These are phyloP conservation scores for Chlorops oryzae DNA, from an alignment of 1,140 invertebrate species.

Conservation along the genomic window DNA sequence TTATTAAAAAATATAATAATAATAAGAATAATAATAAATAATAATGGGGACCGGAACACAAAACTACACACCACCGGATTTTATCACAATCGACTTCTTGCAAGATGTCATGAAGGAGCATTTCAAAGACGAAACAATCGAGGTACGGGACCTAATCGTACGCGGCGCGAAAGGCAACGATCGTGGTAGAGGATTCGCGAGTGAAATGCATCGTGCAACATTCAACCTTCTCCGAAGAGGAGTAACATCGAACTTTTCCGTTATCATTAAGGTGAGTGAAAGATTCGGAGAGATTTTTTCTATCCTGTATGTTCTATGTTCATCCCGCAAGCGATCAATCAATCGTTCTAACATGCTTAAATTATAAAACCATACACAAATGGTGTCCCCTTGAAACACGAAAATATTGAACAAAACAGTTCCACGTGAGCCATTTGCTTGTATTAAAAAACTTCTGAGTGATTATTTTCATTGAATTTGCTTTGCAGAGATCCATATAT, in stretches of 20 bases:
- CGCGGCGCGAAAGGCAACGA: constrained; percentile 29
- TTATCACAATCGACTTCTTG: constrained; percentile 38
- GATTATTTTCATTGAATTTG: no score
- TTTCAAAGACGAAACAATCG: constrained; percentile 37
- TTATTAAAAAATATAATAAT: no score
- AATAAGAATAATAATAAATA: constrained; percentile 1
- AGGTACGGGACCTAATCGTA: constrained; percentile 32
- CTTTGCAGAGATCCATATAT: no score
- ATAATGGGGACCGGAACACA: constrained; percentile 41
- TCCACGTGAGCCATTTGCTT: no score
- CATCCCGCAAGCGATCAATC: no score
- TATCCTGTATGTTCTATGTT: no score
- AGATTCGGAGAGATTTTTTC: no score
- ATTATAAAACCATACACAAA: no score
- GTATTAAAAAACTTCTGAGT: no score
- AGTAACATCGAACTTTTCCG: constrained; percentile 36
- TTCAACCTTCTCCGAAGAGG: constrained; percentile 36
- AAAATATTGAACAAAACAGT: no score
- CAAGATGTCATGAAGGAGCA: constrained; percentile 45
- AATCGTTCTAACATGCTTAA: no score
- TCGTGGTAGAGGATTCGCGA: constrained; percentile 32
- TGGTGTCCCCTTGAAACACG: no score
- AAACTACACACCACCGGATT: constrained; percentile 40
- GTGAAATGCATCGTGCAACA: constrained; percentile 40
- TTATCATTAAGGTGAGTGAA: constrained; percentile 33